Evolutionary conservation across 2,797 vertebrate species (phyloP).

Genomic region (Urocyon cinereoargenteus): DNA sequence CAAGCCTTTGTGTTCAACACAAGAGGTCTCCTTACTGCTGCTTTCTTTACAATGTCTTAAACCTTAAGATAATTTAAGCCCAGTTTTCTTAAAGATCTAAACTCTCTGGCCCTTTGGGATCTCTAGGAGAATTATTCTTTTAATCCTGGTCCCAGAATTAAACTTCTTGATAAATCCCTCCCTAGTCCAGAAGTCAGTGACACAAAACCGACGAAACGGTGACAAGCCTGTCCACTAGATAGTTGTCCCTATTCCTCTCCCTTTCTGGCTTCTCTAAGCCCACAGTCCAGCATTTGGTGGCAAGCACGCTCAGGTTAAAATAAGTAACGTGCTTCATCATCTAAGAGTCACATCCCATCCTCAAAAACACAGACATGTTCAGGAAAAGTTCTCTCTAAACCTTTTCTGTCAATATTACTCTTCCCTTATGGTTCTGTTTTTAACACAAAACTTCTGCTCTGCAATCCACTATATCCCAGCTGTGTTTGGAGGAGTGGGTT

Average conservation of each 20-base stretch:
- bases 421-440: not conserved
- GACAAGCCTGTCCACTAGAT: not conserved
- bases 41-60: not conserved
- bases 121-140: not conserved
- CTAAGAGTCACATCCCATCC: not conserved
- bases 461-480: not conserved
- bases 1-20: not conserved
- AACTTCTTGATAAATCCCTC: not conserved
- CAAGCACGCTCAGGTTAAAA: not conserved
- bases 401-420: not conserved
- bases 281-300: not conserved
- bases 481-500: not conserved
- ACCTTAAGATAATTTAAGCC: not conserved
- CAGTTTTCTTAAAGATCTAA: not conserved
- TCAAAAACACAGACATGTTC: not conserved
- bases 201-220: not conserved
- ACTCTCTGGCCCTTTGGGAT: not conserved
- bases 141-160: not conserved
- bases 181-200: not conserved
- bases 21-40: not conserved
- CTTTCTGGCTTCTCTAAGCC: not conserved
- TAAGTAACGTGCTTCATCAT: not conserved
- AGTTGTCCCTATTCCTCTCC: not conserved
- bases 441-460: not conserved
- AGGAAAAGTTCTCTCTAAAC: not conserved